phyloP scores from a whole-genome alignment of 2,113 vertebrate species.

The Syrrhaptes paradoxus region DNA sequence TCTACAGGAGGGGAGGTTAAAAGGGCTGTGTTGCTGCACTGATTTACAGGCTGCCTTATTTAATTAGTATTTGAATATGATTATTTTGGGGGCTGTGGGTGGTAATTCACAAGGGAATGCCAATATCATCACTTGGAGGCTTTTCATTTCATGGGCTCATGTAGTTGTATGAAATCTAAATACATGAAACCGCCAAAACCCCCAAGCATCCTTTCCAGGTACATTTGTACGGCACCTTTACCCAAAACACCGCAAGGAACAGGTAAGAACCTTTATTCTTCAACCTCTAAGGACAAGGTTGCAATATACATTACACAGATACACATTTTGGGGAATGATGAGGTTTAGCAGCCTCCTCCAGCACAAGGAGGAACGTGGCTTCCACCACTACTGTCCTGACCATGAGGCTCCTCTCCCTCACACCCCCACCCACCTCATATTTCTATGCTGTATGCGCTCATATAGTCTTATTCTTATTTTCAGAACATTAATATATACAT shows the following conservation, averaged over 20 bases:
- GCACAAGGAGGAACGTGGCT: background rate
- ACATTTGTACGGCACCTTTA: background rate
- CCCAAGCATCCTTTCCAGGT: background rate
- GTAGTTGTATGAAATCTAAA: background rate
- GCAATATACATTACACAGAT: background rate
- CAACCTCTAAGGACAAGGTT: background rate
- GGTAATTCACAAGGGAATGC: slow-evolving; percentile 9
- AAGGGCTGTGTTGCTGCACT: background rate
- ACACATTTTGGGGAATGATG: background rate
- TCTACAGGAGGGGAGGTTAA: background rate
- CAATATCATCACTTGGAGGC: background rate
- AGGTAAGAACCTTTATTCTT: background rate
- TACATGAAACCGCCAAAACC: background rate
- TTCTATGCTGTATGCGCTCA: background rate
- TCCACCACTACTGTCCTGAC: background rate
- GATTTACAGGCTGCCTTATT: slow-evolving; percentile 52
- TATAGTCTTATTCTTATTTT: slow-evolving; percentile 38
- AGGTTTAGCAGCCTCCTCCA: background rate
- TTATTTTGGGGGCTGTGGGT: slow-evolving; percentile 39
- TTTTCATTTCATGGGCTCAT: background rate
- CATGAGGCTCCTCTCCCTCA: background rate
- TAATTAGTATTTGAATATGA: slow-evolving; percentile 45
- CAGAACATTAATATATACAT: slow-evolving; percentile 44
- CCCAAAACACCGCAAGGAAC: background rate
- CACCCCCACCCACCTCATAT: background rate